Conservation (phyloP, 2,888 invertebrate species). For the Sphinx pinastri region DNA sequence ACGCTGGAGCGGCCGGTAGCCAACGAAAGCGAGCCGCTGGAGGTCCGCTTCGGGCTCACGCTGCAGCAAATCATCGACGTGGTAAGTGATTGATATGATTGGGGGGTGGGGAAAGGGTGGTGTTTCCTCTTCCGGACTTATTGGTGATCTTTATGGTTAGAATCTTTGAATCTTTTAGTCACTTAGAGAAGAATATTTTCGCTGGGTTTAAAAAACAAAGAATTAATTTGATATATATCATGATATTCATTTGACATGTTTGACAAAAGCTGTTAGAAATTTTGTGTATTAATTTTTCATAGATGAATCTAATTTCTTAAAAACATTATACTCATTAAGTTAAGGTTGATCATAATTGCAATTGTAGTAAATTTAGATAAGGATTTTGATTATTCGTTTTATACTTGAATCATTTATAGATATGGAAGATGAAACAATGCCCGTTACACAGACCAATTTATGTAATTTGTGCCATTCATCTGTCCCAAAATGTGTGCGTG, state of each 20-base stretch:
- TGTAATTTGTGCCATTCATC: background rate
- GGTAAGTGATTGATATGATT: conserved; percentile 85
- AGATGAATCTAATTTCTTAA: too few species aligned
- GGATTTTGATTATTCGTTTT: background rate
- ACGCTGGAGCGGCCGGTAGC: conserved; percentile 95
- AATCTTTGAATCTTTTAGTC: too few species aligned
- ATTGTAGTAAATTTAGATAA: background rate
- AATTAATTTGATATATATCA: too few species aligned
- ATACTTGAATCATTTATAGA: too few species aligned
- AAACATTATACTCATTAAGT: too few species aligned
- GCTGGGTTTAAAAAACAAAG: too few species aligned
- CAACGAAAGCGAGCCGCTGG: conserved; percentile 95
- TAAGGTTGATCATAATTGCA: background rate
- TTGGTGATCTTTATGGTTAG: background rate
- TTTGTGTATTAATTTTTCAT: too few species aligned
- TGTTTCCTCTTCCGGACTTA: background rate
- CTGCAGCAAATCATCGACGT: conserved; percentile 97
- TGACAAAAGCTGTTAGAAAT: too few species aligned
- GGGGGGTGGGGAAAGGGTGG: background rate
- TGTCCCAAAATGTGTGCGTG: conserved; percentile 7
- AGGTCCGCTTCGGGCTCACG: conserved; percentile 95
- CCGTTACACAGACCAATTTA: too few species aligned
- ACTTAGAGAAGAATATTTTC: too few species aligned
- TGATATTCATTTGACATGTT: too few species aligned
- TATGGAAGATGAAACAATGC: conserved; percentile 10